These are phyloP conservation scores for Protodeltote pygarga DNA, from an alignment of 2,888 invertebrate genomes.

Conservation along the genomic window DNA sequence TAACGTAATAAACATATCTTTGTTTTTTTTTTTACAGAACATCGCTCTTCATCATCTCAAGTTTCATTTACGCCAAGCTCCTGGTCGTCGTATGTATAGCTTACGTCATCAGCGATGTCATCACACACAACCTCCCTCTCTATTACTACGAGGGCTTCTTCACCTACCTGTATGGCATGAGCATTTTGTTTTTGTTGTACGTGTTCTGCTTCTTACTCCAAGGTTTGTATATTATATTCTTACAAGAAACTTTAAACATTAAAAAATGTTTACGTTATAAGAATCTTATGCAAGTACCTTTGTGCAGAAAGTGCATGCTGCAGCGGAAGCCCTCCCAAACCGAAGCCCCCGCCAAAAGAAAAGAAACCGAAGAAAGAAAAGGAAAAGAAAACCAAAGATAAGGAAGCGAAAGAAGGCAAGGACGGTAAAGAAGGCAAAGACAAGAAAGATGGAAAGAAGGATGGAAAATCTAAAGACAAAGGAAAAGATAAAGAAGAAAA, in stretches of 20 bases:
- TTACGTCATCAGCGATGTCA: constrained; percentile 97
- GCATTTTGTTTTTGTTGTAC: constrained; percentile 96
- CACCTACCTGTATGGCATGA: constrained; percentile 97
- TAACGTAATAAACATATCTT: constrained; percentile 10
- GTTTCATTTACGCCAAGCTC: constrained; percentile 98
- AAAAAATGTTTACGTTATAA: too few species aligned
- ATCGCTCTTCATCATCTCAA: constrained; percentile 97
- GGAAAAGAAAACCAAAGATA: constrained; percentile 88
- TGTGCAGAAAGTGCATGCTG: constrained; percentile 93
- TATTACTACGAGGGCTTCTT: constrained; percentile 98
- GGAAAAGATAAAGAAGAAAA: constrained; percentile 88
- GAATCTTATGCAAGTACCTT: neutral
- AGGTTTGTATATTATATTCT: constrained; percentile 75
- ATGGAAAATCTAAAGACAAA: constrained; percentile 85
- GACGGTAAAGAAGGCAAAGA: constrained; percentile 84
- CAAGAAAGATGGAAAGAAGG: constrained; percentile 87
- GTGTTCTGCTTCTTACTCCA: constrained; percentile 97
- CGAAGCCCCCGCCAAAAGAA: constrained; percentile 89
- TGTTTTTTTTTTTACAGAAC: constrained; percentile 90
- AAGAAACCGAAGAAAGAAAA: constrained; percentile 90
- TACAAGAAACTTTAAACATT: neutral
- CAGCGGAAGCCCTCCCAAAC: constrained; percentile 90
- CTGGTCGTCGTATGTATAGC: constrained; percentile 97
- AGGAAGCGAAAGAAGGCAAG: constrained; percentile 84
- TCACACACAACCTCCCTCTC: constrained; percentile 96